A percentile compares a stretch with the other conserved stretches of the same genome.
Evolutionary conservation across 2,113 vertebrate species (phyloP).

Genomic region (Xenopus laevis): DNA sequence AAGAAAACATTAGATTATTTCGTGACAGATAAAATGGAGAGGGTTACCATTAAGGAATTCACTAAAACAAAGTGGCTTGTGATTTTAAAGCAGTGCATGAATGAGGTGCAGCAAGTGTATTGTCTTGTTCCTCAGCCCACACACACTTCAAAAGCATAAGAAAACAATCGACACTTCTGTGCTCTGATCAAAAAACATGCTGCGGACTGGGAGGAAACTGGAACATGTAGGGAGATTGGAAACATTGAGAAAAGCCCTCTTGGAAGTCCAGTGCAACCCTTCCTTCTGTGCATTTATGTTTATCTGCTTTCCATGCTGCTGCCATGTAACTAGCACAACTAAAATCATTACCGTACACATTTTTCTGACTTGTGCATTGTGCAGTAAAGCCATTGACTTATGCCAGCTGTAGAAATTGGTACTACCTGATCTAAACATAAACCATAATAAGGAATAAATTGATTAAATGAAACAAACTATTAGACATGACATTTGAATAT

Average conservation of each 20-base stretch:
- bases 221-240: slow-evolving; percentile 21
- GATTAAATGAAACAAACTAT: too few relatives aligned
- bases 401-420: too few relatives aligned
- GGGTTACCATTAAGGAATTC: slow-evolving; percentile 35
- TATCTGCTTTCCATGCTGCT: too few relatives aligned
- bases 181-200: slow-evolving; percentile 19
- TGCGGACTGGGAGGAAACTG: slow-evolving; percentile 7
- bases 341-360: too few relatives aligned
- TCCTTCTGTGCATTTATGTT: too few relatives aligned
- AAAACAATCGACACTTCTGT: slow-evolving; percentile 22
- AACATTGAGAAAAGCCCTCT: slow-evolving; percentile 18
- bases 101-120: slow-evolving; percentile 38
- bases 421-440: too few relatives aligned
- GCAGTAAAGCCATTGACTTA: too few relatives aligned
- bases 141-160: slow-evolving; percentile 28
- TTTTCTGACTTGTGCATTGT: too few relatives aligned
- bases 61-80: slow-evolving; percentile 33
- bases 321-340: too few relatives aligned
- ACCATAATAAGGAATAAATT: too few relatives aligned
- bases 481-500: too few relatives aligned
- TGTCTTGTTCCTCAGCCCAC: slow-evolving; percentile 26
- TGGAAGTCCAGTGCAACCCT: slow-evolving; percentile 14
- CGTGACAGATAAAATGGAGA: slow-evolving; percentile 15
- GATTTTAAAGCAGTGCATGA: slow-evolving; percentile 24
- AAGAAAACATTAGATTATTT: slow-evolving; percentile 13